phyloP scores from a whole-genome alignment of 2,888 invertebrate genomes.

The Adela reaumurella region DNA sequence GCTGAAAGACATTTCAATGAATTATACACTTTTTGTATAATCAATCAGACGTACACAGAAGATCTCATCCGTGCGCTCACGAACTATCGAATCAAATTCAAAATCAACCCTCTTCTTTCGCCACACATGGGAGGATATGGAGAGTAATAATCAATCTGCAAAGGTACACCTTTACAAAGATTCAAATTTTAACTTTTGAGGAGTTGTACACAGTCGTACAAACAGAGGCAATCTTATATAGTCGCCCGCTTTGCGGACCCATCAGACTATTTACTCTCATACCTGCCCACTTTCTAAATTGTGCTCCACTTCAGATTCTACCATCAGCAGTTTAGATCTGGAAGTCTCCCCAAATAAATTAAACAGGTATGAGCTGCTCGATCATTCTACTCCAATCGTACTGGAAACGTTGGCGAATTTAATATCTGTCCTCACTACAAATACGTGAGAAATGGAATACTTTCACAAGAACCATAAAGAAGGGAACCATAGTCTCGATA shows the following conservation, averaged over 20 bases:
- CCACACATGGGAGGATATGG: conserved; percentile 8
- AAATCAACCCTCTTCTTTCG: conserved; percentile 1
- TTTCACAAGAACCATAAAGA: too few relatives aligned
- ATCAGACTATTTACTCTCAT: conserved; percentile 1
- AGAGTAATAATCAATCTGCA: background rate
- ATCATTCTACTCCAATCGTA: conserved; percentile 8
- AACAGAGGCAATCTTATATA: conserved; percentile 2
- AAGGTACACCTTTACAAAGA: conserved; percentile 1
- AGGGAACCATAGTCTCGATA: too few relatives aligned
- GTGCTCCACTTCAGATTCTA: conserved; percentile 5
- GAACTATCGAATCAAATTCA: background rate
- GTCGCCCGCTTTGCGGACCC: background rate
- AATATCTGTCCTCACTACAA: conserved; percentile 7
- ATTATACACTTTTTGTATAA: background rate
- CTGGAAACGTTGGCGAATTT: conserved; percentile 5
- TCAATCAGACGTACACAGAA: background rate
- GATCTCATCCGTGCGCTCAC: background rate
- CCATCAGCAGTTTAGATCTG: conserved; percentile 4
- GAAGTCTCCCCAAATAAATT: background rate
- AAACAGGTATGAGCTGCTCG: conserved; percentile 4
- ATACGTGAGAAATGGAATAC: conserved; percentile 6
- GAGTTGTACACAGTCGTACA: conserved; percentile 1
- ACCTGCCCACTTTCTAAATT: conserved; percentile 10
- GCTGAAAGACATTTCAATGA: conserved; percentile 1
- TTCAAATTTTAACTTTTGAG: background rate